A percentile compares a stretch with the other conserved stretches of the same genome.
These are phyloP conservation scores for Callinectes sapidus DNA, from an alignment of 2,888 invertebrate species.

Conservation along the genomic window DNA sequence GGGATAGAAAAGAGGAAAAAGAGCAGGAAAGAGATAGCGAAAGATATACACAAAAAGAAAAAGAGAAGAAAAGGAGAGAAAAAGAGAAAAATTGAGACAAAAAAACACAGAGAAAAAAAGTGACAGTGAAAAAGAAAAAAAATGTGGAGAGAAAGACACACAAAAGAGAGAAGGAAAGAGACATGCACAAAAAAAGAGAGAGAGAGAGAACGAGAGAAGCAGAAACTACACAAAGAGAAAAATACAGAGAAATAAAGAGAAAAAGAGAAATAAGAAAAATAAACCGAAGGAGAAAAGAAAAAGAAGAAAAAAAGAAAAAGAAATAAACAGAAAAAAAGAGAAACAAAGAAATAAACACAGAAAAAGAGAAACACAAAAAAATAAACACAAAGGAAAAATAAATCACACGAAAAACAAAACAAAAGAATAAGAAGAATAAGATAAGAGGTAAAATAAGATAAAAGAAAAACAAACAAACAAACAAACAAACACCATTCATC, in stretches of 20 bases:
- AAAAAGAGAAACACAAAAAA: not conserved
- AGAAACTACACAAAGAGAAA: too few relatives aligned
- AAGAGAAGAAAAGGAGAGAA: too few relatives aligned
- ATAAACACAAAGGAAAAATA: not conserved
- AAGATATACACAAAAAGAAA: too few relatives aligned
- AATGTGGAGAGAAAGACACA: too few relatives aligned
- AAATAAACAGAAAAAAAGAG: not conserved
- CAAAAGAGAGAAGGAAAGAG: not conserved
- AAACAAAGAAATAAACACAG: not conserved
- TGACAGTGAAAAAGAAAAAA: too few relatives aligned
- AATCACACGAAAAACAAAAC: not conserved
- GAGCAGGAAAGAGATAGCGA: too few relatives aligned
- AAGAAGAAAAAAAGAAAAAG: not conserved
- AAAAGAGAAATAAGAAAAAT: too few relatives aligned
- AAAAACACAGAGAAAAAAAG: not conserved
- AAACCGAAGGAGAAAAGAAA: too few relatives aligned
- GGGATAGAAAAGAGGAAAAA: not conserved
- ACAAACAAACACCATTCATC: not conserved
- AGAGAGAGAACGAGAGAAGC: too few relatives aligned
- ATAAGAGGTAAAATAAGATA: not conserved
- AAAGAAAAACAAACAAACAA: not conserved
- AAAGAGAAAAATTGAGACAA: too few relatives aligned
- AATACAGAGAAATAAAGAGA: too few relatives aligned
- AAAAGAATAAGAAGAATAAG: not conserved
- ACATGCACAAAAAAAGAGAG: too few relatives aligned